Evolutionary conservation across 2,888 invertebrate genomes (phyloP).

Genomic region (Eupithecia centaureata): DNA sequence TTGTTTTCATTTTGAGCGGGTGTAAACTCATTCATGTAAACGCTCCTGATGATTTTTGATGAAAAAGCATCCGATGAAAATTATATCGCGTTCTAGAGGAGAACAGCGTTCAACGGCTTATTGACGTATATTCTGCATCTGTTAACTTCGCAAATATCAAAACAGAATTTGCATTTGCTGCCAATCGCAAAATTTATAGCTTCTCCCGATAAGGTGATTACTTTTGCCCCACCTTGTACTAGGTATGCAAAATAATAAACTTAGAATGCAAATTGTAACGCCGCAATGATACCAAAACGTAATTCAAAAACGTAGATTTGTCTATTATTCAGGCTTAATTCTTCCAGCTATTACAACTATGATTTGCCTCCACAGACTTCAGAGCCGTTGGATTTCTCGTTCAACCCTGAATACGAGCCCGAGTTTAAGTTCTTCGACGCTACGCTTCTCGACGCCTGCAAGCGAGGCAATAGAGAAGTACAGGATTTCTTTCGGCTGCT

Average conservation of each 20-base stretch:
- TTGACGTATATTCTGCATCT: too few relatives aligned
- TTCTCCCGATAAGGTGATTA: too few relatives aligned
- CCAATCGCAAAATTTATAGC: neutral
- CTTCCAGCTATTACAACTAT: constrained; percentile 7
- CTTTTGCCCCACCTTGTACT: too few relatives aligned
- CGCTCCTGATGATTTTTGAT: too few relatives aligned
- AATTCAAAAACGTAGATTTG: constrained; percentile 39
- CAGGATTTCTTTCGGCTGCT: constrained; percentile 96
- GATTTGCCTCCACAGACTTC: constrained; percentile 84
- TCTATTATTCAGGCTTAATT: constrained; percentile 15
- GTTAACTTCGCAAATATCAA: too few relatives aligned
- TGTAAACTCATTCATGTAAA: too few relatives aligned
- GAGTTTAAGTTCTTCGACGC: constrained; percentile 97
- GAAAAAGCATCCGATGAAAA: too few relatives aligned
- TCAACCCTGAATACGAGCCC: constrained; percentile 95
- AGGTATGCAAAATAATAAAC: constrained; percentile 2
- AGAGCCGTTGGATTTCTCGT: constrained; percentile 95
- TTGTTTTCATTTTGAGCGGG: too few relatives aligned
- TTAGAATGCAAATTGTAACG: neutral
- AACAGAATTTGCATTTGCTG: too few relatives aligned
- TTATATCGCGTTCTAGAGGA: too few relatives aligned
- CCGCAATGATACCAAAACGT: constrained; percentile 3
- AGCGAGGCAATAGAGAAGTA: constrained; percentile 88
- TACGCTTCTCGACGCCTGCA: constrained; percentile 92
- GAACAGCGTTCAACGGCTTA: too few relatives aligned